Evolutionary conservation across 2,113 vertebrate genomes (phyloP).

Genomic region (Gallinago jamesoni): DNA sequence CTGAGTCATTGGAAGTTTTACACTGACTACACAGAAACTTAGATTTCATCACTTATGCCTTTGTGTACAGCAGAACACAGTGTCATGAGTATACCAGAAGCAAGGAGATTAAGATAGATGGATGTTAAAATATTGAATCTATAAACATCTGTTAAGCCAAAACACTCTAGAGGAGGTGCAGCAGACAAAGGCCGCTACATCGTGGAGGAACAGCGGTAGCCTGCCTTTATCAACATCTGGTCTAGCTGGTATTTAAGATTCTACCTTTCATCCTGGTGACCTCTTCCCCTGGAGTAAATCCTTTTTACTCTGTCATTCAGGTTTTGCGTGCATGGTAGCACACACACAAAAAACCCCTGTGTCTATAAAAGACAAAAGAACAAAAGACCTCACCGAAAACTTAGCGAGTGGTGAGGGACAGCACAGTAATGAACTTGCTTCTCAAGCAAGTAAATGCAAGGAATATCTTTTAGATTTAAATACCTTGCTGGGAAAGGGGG

Average conservation of each 20-base stretch:
- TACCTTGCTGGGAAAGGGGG: background rate
- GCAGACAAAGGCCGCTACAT: background rate
- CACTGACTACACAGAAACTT: background rate
- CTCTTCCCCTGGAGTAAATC: constrained; percentile 25
- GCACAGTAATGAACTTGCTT: background rate
- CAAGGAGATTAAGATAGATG: constrained; percentile 53
- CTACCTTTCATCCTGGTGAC: constrained; percentile 14
- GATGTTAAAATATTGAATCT: constrained; percentile 27
- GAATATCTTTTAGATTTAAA: background rate
- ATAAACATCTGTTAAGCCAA: constrained; percentile 59
- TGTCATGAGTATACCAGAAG: background rate
- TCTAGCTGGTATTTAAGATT: constrained; percentile 35
- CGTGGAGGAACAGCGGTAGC: background rate
- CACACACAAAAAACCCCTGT: background rate
- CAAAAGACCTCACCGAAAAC: background rate
- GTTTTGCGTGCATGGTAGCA: background rate
- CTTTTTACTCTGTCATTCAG: background rate
- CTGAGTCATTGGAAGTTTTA: constrained; percentile 14
- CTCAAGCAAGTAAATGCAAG: background rate
- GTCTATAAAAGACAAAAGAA: background rate
- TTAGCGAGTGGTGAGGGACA: background rate
- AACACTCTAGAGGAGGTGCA: constrained; percentile 22
- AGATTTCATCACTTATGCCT: background rate
- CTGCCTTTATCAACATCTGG: constrained; percentile 38
- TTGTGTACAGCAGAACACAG: background rate